These are phyloP conservation scores for Andrena camellia DNA, from an alignment of 2,888 invertebrate genomes.

Conservation along the genomic window DNA sequence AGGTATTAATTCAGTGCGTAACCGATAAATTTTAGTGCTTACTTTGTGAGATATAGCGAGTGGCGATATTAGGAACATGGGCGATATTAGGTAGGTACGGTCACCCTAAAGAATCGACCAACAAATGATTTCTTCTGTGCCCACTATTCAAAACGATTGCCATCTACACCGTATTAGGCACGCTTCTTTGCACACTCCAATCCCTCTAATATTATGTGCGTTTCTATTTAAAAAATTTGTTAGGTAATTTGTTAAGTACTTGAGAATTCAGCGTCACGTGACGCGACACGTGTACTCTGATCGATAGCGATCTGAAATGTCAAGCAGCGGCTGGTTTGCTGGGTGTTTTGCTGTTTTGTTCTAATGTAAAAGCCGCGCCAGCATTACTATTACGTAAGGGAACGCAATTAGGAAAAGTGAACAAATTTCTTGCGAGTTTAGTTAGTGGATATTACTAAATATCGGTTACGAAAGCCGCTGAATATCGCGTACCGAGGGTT, in stretches of 20 bases:
- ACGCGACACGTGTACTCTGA: background rate
- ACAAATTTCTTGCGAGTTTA: conserved; percentile 16
- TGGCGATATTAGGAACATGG: too few relatives aligned
- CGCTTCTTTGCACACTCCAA: too few relatives aligned
- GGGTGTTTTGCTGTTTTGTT: background rate
- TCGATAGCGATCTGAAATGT: background rate
- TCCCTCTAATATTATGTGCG: too few relatives aligned
- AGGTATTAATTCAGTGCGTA: too few relatives aligned
- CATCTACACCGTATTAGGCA: background rate
- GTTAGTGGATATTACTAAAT: conserved; percentile 26
- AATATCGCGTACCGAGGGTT: conserved; percentile 23
- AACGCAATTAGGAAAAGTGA: conserved; percentile 14
- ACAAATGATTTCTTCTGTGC: background rate
- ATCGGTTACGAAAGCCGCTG: conserved; percentile 30
- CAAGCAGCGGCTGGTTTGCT: background rate
- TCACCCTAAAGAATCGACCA: too few relatives aligned
- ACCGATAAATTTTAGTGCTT: too few relatives aligned
- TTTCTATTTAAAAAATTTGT: background rate
- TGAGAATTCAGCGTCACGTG: background rate
- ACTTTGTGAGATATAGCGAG: too few relatives aligned
- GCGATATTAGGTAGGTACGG: too few relatives aligned
- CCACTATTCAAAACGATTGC: background rate
- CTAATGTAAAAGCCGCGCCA: conserved; percentile 1
- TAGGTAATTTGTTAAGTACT: background rate
- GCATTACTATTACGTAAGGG: conserved; percentile 11